Evolutionary conservation across 2,113 vertebrate genomes (phyloP).

Genomic region (human): GRCh38 chr2:65508001-65508500

Average conservation of each 20-base stretch:
- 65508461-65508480: neutral
- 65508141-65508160: neutral
- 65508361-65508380: neutral
- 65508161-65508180: neutral
- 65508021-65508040: neutral
- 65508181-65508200: neutral
- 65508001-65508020: neutral
- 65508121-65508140: neutral
- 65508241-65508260: neutral
- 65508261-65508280: neutral
- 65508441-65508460: neutral
- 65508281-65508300: conserved; percentile 19
- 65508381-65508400: neutral
- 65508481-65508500: neutral
- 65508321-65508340: neutral
- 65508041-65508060: neutral
- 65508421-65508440: neutral
- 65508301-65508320: neutral
- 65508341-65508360: neutral
- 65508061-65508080: neutral
- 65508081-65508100: neutral
- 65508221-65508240: neutral
- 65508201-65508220: neutral
- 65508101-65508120: neutral
- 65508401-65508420: neutral